phyloP scores from a whole-genome alignment of 2,113 vertebrate genomes.

The Cercopithecus mona region DNA sequence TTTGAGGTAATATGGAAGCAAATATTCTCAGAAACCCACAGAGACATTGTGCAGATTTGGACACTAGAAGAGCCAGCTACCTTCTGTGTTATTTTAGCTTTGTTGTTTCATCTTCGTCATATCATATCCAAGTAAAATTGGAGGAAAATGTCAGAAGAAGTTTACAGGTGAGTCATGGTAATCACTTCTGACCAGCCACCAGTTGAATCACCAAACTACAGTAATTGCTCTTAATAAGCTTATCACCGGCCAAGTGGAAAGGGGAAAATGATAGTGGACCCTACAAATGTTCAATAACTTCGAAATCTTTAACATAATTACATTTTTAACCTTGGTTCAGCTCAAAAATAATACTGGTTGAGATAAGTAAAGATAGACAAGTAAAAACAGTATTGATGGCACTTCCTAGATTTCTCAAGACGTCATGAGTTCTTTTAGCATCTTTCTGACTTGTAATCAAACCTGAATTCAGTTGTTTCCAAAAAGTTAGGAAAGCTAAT shows the following conservation, averaged over 20 bases:
- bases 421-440: background rate
- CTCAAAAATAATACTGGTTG: background rate
- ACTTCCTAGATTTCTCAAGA: background rate
- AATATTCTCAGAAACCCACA: background rate
- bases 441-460: constrained; percentile 53
- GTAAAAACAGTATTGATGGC: background rate
- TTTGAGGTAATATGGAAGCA: background rate
- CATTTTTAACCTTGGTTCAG: background rate
- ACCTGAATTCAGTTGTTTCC: constrained; percentile 53
- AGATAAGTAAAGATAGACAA: background rate
- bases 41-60: background rate
- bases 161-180: background rate
- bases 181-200: background rate
- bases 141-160: background rate
- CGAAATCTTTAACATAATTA: constrained; percentile 6
- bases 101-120: background rate
- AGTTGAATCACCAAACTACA: background rate
- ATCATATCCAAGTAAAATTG: background rate
- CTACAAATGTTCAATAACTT: background rate
- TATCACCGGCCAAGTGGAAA: background rate
- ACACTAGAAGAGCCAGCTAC: background rate
- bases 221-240: background rate
- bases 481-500: constrained; percentile 48
- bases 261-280: background rate
- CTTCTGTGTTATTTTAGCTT: constrained; percentile 39